A percentile compares a stretch with the other conserved stretches of the same genome.
Evolutionary conservation across 1,140 invertebrate species (phyloP).

Genomic region (Oncopodura yosiiana): DNA sequence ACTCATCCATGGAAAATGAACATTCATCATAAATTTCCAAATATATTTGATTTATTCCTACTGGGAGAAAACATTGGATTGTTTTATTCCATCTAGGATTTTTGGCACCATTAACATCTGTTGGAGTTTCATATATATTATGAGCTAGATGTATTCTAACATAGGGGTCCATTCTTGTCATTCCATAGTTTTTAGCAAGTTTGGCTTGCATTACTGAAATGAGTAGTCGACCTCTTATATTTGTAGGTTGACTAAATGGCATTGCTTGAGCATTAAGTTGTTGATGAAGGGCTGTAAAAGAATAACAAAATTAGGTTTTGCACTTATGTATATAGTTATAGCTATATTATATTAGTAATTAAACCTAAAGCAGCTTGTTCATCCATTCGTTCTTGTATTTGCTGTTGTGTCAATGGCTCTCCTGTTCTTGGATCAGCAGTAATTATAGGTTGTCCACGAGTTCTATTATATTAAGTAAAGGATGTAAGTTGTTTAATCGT

Average conservation of each 20-base stretch:
- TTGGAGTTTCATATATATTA: conserved; percentile 88
- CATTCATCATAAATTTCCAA: conserved; percentile 95
- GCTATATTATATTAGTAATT: too few relatives aligned
- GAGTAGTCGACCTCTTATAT: conserved; percentile 26
- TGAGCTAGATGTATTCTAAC: conserved; percentile 84
- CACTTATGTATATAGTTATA: too few relatives aligned
- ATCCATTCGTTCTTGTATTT: conserved; percentile 64
- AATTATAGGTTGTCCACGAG: too few relatives aligned
- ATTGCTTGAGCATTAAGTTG: conserved; percentile 54
- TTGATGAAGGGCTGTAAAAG: conserved; percentile 73
- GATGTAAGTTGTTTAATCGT: too few relatives aligned
- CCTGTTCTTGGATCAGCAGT: conserved; percentile 10
- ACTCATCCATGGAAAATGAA: conserved; percentile 88
- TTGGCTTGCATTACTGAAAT: conserved; percentile 51
- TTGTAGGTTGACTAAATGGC: conserved; percentile 46
- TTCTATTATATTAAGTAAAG: too few relatives aligned
- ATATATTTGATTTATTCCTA: conserved; percentile 75
- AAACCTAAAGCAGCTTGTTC: conserved; percentile 65
- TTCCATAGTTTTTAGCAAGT: conserved; percentile 90
- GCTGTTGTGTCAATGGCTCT: conserved; percentile 42
- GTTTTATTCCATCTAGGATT: conserved; percentile 91
- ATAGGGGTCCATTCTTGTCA: conserved; percentile 80
- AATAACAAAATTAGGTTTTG: too few relatives aligned
- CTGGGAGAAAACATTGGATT: conserved; percentile 74
- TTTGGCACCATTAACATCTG: conserved; percentile 87